Evolutionary conservation across 2,888 invertebrate species (phyloP).

Genomic region (Drosophila infuscata): DNA sequence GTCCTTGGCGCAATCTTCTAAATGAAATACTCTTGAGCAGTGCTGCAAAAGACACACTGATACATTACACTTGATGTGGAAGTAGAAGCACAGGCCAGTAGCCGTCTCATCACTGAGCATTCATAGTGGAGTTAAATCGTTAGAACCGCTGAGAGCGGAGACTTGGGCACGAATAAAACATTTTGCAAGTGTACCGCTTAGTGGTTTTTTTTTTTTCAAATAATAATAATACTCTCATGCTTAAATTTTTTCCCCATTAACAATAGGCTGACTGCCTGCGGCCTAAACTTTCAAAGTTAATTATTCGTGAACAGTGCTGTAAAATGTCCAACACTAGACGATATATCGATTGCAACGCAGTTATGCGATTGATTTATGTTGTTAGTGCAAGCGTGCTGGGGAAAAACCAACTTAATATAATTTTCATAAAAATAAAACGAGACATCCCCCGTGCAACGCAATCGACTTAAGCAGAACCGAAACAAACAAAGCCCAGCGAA

Average conservation of each 20-base stretch:
- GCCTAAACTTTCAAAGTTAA: background rate
- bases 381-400: slow-evolving; percentile 54
- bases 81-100: background rate
- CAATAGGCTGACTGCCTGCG: background rate
- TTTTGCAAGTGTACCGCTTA: background rate
- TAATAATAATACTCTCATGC: background rate
- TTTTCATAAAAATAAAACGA: slow-evolving; percentile 28
- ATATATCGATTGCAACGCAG: slow-evolving; percentile 19
- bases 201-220: background rate
- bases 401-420: slow-evolving; percentile 61
- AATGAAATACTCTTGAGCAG: background rate
- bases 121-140: background rate
- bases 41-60: background rate
- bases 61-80: background rate
- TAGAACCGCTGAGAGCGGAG: background rate
- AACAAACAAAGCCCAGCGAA: background rate
- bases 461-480: background rate
- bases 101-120: background rate
- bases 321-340: background rate
- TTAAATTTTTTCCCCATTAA: background rate
- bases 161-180: background rate
- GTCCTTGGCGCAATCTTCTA: background rate
- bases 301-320: slow-evolving; percentile 9
- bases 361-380: slow-evolving; percentile 3
- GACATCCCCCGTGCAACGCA: slow-evolving; percentile 39